phyloP scores from a whole-genome alignment of 2,888 invertebrate species.

The Flexamia atlantica region DNA sequence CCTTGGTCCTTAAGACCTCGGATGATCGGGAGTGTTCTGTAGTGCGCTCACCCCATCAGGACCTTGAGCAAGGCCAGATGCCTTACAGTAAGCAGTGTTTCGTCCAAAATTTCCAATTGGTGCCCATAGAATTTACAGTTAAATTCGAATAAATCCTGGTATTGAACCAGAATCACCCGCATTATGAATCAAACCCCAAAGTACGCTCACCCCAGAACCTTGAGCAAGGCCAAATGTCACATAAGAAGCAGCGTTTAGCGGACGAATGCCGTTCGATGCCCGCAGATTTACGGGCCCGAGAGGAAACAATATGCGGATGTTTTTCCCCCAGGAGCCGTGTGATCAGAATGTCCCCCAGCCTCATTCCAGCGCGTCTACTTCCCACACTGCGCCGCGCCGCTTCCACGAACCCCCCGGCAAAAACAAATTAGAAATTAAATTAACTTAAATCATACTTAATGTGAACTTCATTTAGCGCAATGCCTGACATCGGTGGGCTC shows the following conservation, averaged over 20 bases:
- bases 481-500: conserved; percentile 43
- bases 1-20: too few species aligned
- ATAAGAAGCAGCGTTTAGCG: conserved; percentile 21
- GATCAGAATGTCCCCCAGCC: conserved; percentile 36
- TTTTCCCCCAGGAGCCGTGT: conserved; percentile 18
- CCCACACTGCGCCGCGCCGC: conserved; percentile 26
- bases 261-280: conserved; percentile 14
- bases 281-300: conserved; percentile 19
- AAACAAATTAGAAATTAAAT: conserved; percentile 58
- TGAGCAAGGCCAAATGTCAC: conserved; percentile 23
- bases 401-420: conserved; percentile 42
- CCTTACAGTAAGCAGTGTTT: too few species aligned
- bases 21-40: too few species aligned
- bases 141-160: too few species aligned
- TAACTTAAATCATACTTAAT: conserved; percentile 59
- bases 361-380: conserved; percentile 33
- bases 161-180: too few species aligned
- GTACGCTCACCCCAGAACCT: background rate
- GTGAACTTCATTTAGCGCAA: conserved; percentile 52
- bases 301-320: conserved; percentile 49
- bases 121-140: too few species aligned
- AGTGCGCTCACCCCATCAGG: too few species aligned
- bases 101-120: too few species aligned
- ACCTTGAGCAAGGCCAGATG: too few species aligned
- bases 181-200: too few species aligned